Base-by-base conservation (phyloP, 2,113 vertebrate genomes). In the Pelodiscus sinensis region DNA sequence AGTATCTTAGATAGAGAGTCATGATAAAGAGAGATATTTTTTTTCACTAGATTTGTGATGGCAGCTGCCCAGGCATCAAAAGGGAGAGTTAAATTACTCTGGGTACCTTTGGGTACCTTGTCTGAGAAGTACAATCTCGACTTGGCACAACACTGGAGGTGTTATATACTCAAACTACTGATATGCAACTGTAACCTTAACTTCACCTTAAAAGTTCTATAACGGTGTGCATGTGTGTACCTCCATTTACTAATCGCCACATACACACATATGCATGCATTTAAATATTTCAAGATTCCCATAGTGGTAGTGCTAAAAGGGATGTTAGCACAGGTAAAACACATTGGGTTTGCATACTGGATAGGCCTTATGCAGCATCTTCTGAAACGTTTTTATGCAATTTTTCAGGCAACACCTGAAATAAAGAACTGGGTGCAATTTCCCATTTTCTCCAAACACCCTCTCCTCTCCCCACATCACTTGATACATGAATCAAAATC, bases 251-350 rank as follows among this genome's bases (percentile, higher is more conserved):
- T 27, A 56, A 86, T 6, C 94, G 88, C 91, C 73, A 90, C 15
- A 90, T 7, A 68, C 25, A 92, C 85, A 11, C 91, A 92, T 62
- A 89, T 15, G 87, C 8, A 75, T 22, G 91, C 84, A 12, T 38
- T 95, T 94, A 96, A 96, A 91, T 85, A 92, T 95, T 97, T 96
- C 87, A 91, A 93, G 93, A 94, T 95, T 80, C 91, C 94, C 81
- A 1, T 80, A 93, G 95, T 94, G 91, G 50, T 68, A 79, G 10
- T 79, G 52, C 55, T 29, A 35, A 81, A 81, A n/a, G 35, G 92
- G 90, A 84, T 84, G 89, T 90, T 95, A 89, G 80, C n/a, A 68
- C 6, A 95, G 84, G 77, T 84, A 90, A 84, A 96, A 96, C 91
- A 96, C 79, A 78, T 15, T 44, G 88, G 94, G 81, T 54, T 57